These are phyloP conservation scores for Calephelis perditalis DNA, from an alignment of 2,888 invertebrate species.

Conservation along the genomic window DNA sequence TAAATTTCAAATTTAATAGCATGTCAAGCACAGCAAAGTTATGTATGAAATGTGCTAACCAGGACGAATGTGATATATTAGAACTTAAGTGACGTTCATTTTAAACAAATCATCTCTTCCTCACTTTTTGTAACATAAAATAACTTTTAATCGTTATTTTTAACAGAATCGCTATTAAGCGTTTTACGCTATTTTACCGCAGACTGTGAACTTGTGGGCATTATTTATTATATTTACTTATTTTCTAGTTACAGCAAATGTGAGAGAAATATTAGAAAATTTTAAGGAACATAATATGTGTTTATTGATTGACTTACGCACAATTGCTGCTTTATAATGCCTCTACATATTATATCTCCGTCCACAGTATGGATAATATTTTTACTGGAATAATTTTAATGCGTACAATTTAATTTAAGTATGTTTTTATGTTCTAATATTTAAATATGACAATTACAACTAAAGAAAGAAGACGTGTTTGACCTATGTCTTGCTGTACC, in stretches of 20 bases:
- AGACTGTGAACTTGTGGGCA: constrained; percentile 59
- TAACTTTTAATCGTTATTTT: constrained; percentile 22
- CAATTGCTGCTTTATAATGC: constrained; percentile 16
- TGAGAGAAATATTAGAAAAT: constrained; percentile 28
- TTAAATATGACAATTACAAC: background rate
- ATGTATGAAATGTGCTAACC: constrained; percentile 64
- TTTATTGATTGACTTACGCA: constrained; percentile 3
- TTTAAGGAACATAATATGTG: constrained; percentile 9
- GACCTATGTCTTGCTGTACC: constrained; percentile 10
- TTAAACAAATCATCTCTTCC: constrained; percentile 25
- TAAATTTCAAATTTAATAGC: constrained; percentile 60
- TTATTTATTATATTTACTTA: constrained; percentile 50
- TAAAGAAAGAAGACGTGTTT: background rate
- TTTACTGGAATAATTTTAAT: constrained; percentile 8
- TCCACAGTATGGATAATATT: constrained; percentile 13
- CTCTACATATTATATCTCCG: constrained; percentile 17
- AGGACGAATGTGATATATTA: constrained; percentile 75
- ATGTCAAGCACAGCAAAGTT: constrained; percentile 64
- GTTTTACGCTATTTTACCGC: constrained; percentile 39
- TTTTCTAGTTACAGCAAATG: constrained; percentile 34
- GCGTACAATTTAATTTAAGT: constrained; percentile 7
- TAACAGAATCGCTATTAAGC: constrained; percentile 30
- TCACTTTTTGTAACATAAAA: constrained; percentile 20
- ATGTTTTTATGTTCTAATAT: constrained; percentile 3
- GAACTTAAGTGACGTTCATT: constrained; percentile 52